phyloP scores from a whole-genome alignment of 2,113 vertebrate genomes.

The Tautogolabrus adspersus region DNA sequence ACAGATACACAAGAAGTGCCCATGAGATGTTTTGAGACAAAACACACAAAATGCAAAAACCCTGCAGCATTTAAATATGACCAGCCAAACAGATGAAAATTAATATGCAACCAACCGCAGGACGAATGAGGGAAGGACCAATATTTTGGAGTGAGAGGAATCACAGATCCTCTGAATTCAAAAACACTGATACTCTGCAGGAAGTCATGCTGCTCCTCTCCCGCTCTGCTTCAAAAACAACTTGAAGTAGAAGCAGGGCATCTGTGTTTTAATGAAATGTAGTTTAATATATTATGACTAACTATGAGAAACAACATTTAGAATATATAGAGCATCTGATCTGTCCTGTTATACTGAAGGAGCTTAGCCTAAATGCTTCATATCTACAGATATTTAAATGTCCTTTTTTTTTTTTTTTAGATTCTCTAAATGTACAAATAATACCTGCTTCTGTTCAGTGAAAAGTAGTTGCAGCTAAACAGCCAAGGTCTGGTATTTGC shows the following conservation, averaged over 20 bases:
- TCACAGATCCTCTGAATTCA: not conserved
- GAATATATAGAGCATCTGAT: no score
- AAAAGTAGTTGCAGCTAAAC: slow-evolving; percentile 32
- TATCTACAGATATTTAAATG: no score
- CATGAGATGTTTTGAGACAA: not conserved
- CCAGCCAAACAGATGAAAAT: not conserved
- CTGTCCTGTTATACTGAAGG: no score
- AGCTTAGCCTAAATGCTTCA: no score
- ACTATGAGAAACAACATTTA: no score
- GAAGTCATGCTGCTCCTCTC: not conserved
- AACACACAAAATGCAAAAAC: not conserved
- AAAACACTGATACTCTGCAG: not conserved
- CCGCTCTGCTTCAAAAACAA: not conserved
- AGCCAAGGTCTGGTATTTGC: slow-evolving; percentile 44
- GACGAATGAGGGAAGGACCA: not conserved
- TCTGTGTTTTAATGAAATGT: not conserved
- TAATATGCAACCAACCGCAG: not conserved
- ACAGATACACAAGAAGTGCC: no score
- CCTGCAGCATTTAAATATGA: not conserved
- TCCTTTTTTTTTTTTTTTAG: no score
- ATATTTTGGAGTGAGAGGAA: not conserved
- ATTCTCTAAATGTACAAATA: slow-evolving; percentile 1
- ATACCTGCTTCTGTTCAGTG: slow-evolving; percentile 22
- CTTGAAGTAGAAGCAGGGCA: not conserved
- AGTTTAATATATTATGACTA: not conserved